Conservation (phyloP, 2,888 invertebrate genomes). For the Dugesia japonica region DNA sequence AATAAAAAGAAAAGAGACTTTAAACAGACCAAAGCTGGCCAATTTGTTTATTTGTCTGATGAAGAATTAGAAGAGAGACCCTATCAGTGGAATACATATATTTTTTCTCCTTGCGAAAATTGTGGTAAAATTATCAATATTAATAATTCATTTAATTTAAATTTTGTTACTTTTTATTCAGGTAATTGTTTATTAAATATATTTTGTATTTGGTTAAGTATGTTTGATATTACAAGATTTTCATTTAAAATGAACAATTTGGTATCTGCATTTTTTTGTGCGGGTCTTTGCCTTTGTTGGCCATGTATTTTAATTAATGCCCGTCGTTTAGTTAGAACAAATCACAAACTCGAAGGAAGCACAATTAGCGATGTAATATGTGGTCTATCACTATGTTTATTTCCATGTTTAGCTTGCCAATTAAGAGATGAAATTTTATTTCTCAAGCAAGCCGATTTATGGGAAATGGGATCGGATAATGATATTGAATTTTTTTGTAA, state of each 20-base stretch:
- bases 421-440: not conserved
- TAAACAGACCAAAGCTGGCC: not conserved
- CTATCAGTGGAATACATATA: not conserved
- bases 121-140: constrained; percentile 1
- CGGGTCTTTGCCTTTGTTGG: not conserved
- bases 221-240: not conserved
- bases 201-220: not conserved
- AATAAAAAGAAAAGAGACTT: constrained; percentile 9
- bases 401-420: not conserved
- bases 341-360: not conserved
- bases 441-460: not conserved
- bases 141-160: no score
- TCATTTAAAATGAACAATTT: not conserved
- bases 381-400: not conserved
- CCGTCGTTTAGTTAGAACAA: not conserved
- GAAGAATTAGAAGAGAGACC: not conserved
- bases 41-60: not conserved
- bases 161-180: no score
- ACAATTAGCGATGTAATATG: not conserved
- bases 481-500: not conserved
- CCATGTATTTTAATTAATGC: not conserved
- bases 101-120: not conserved
- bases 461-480: not conserved
- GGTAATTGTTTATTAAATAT: not conserved
- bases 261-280: not conserved